Base-by-base conservation (phyloP, 2,797 vertebrate species). In the Buphagus erythrorhynchus region DNA sequence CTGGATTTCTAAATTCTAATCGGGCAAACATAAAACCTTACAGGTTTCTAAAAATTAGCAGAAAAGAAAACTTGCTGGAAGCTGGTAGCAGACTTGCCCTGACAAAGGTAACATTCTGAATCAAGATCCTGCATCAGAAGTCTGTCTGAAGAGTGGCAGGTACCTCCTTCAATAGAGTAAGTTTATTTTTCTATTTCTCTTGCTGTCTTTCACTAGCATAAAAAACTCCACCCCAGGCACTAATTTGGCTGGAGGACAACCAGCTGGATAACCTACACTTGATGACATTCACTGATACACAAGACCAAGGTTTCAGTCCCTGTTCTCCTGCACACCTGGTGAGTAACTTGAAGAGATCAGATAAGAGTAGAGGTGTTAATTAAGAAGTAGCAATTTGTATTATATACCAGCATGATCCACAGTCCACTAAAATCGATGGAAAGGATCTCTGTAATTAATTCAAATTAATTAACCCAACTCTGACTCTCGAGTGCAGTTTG, bases 381-480 rank as follows among this genome's bases (percentile, higher is more conserved):
- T 95, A 95, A 79, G 63, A 81, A 88, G 59, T 22, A 90, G 82
- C 16, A 86, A 69, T 91, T 94, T 92, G 20, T 92, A 52, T 86
- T 65, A 82, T 52, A 65, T 42, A 52, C 38, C 83, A 84, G 77
- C 13, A 4, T 78, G 79, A 93, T 84, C 43, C 40, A 69, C 29
- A 81, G 67, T 92, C 83, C 69, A 63, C 79, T 79, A 73, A 93
- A 93, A 92, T 91, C 43, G 7, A 78, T 73, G 73, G 83, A 86
- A 90, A 95, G 43, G 38, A 93, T 63, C 76, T 69, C 73, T 66
- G 73, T 51, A 86, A 86, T 90, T 97, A 93, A 86, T 73, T 90
- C 69, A 90, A 84, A 88, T 91, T 88, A 95, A 95, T 95, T 93
- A 97, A 95, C 21, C 16, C 58, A 78, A 51, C 29, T 66, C 42